A percentile compares a stretch with the other conserved stretches of the same genome.
Conservation (phyloP, 2,797 vertebrate species). For the Strix occidentalis region DNA sequence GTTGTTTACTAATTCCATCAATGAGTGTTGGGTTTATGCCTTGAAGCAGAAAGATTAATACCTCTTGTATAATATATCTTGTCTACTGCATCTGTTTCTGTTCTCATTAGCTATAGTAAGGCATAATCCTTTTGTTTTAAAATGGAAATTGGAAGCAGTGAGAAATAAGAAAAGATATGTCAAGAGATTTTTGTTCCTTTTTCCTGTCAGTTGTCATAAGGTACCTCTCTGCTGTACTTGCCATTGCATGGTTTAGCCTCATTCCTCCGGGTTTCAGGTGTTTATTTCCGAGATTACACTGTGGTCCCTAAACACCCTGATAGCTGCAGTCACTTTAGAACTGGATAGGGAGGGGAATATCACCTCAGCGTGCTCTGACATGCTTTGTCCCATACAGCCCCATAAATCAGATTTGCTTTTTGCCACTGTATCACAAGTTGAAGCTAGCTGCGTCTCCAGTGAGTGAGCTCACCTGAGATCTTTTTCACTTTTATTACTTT, state of each 20-base stretch:
- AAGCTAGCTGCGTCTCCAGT: not conserved
- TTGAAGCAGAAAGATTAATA: slow-evolving; percentile 43
- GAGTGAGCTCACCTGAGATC: not conserved
- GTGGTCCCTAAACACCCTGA: not conserved
- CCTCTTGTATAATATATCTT: slow-evolving; percentile 17
- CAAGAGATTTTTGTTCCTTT: not conserved
- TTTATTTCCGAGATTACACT: not conserved
- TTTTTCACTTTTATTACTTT: not conserved
- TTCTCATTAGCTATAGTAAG: slow-evolving; percentile 13
- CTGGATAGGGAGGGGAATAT: not conserved
- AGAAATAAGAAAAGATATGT: slow-evolving; percentile 1
- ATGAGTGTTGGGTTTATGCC: slow-evolving; percentile 37
- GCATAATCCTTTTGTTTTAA: slow-evolving; percentile 33
- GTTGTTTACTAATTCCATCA: slow-evolving; percentile 46
- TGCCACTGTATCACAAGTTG: not conserved
- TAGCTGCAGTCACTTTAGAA: not conserved
- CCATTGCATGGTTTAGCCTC: not conserved
- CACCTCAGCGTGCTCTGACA: not conserved
- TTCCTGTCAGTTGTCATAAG: not conserved
- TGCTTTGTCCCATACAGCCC: not conserved
- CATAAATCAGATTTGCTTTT: not conserved
- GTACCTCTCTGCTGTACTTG: not conserved
- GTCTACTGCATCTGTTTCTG: slow-evolving; percentile 30
- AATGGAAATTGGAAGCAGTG: slow-evolving; percentile 14
- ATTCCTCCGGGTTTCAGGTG: not conserved